These are phyloP conservation scores for Nesogale talazaci DNA, from an alignment of 2,113 vertebrate species.

Conservation along the genomic window DNA sequence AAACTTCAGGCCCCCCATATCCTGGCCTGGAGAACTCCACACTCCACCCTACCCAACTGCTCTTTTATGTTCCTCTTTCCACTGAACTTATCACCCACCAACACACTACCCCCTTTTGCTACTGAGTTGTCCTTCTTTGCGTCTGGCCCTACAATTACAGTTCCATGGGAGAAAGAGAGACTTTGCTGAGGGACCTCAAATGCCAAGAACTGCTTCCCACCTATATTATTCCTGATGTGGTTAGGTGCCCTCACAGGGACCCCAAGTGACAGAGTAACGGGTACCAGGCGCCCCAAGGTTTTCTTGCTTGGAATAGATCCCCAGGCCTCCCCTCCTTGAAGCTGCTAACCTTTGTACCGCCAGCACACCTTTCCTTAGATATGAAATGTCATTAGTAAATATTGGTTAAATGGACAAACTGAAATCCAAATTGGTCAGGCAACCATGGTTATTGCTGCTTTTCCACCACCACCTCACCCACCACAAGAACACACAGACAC, in stretches of 20 bases:
- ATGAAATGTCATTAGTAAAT: neutral
- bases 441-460: neutral
- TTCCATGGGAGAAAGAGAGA: neutral
- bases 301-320: neutral
- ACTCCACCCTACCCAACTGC: neutral
- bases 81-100: constrained; percentile 23
- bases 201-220: constrained; percentile 8
- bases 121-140: constrained; percentile 25
- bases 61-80: neutral
- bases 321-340: too few species aligned
- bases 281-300: neutral
- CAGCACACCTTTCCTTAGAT: neutral
- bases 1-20: constrained; percentile 12
- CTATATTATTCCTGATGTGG: neutral
- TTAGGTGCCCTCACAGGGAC: neutral
- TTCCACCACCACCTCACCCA: neutral
- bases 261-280: neutral
- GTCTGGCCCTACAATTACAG: constrained; percentile 16
- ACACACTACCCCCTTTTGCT: constrained; percentile 40
- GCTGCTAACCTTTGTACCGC: neutral
- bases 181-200: neutral
- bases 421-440: neutral
- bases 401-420: constrained; percentile 3
- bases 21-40: neutral
- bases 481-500: neutral